These are phyloP conservation scores for Campylomormyrus tamandua DNA, from an alignment of 2,113 vertebrate genomes.

Conservation along the genomic window DNA sequence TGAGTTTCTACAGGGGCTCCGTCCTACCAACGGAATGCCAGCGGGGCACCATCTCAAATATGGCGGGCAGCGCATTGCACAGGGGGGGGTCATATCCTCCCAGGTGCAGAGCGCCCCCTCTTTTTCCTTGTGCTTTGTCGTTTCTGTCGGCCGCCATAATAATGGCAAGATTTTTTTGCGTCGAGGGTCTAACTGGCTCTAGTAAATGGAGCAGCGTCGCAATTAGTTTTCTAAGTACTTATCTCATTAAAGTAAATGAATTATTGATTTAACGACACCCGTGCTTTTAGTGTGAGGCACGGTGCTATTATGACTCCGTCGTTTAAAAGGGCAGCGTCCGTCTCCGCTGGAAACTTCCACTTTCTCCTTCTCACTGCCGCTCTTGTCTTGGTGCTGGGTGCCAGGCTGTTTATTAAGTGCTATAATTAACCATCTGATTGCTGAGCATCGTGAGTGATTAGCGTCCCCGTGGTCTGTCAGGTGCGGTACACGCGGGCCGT, in stretches of 20 bases:
- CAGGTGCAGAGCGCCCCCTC: neutral
- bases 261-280: constrained; percentile 96
- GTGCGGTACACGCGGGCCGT: neutral
- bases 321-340: constrained; percentile 55
- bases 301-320: constrained; percentile 67
- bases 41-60: neutral
- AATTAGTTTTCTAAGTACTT: constrained; percentile 95
- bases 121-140: constrained; percentile 36
- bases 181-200: constrained; percentile 69
- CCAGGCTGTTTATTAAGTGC: constrained; percentile 8
- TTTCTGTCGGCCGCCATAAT: constrained; percentile 51
- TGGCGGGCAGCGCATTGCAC: neutral
- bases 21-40: neutral
- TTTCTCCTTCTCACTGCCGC: neutral
- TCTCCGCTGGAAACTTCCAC: constrained; percentile 34
- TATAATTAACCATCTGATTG: constrained; percentile 19
- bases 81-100: neutral
- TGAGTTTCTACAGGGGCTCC: neutral
- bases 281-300: constrained; percentile 80
- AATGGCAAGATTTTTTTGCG: constrained; percentile 63
- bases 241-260: constrained; percentile 99
- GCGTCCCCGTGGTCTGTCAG: neutral
- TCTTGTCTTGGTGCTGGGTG: neutral
- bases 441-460: constrained; percentile 14
- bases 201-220: constrained; percentile 82